phyloP scores from a whole-genome alignment of 2,797 vertebrate genomes.

The Oryzias dopingdopingensis region DNA sequence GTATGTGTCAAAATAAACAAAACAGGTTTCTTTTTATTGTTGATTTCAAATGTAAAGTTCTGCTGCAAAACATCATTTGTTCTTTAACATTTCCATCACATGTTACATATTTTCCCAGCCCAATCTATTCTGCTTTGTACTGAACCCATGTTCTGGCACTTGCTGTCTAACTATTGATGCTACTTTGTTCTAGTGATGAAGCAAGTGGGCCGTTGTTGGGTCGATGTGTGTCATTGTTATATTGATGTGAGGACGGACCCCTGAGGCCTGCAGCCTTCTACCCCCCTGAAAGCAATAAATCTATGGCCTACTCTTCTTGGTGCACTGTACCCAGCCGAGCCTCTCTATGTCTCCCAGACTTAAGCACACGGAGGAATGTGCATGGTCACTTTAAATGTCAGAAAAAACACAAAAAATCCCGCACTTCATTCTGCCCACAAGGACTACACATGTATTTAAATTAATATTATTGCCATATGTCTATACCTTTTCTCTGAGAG shows the following conservation, averaged over 20 bases:
- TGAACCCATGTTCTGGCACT: conserved; percentile 28
- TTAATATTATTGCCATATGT: conserved; percentile 1
- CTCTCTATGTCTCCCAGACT: conserved; percentile 17
- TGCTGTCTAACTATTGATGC: conserved; percentile 68
- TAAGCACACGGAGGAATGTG: conserved; percentile 15
- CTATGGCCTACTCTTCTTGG: conserved; percentile 68
- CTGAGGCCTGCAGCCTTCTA: conserved; percentile 69
- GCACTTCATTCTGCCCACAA: conserved; percentile 9
- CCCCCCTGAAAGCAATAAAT: conserved; percentile 78
- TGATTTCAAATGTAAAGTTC: too few species aligned
- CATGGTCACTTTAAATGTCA: neutral
- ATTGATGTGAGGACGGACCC: conserved; percentile 78
- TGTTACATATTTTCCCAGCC: neutral
- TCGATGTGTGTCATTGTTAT: conserved; percentile 79
- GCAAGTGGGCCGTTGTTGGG: conserved; percentile 68
- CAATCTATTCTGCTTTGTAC: conserved; percentile 24
- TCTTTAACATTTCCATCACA: neutral
- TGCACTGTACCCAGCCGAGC: conserved; percentile 44
- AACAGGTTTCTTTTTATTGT: too few species aligned
- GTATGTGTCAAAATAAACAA: too few species aligned
- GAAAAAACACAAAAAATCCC: conserved; percentile 14
- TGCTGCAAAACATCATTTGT: neutral
- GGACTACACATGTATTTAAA: conserved; percentile 13
- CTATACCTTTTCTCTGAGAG: neutral
- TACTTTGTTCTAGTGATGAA: conserved; percentile 74